Conservation (phyloP, 2,113 vertebrate genomes). For the Picathartes gymnocephalus region DNA sequence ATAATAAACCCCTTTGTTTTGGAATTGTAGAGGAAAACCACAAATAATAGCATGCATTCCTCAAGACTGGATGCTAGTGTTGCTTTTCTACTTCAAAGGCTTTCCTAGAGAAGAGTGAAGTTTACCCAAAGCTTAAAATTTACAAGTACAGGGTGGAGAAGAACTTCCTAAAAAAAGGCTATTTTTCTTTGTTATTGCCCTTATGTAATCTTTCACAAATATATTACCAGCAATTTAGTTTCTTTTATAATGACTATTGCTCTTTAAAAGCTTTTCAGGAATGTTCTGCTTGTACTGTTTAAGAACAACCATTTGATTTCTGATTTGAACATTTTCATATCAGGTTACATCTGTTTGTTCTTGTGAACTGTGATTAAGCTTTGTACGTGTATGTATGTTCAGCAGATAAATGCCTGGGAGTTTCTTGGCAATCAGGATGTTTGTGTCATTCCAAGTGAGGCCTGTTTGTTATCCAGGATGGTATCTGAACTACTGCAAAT, state of each 20-base stretch:
- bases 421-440: background rate
- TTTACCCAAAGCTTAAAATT: background rate
- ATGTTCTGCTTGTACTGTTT: background rate
- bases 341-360: background rate
- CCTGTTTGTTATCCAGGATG: background rate
- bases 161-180: background rate
- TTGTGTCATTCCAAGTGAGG: background rate
- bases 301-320: background rate
- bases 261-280: background rate
- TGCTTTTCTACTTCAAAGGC: background rate
- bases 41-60: background rate
- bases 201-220: background rate
- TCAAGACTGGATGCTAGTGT: background rate
- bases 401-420: background rate
- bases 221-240: background rate
- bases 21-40: background rate
- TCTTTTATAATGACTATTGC: background rate
- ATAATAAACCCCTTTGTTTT: background rate
- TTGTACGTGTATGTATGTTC: background rate
- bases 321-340: background rate
- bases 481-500: background rate
- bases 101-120: background rate
- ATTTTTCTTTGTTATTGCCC: background rate
- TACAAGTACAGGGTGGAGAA: background rate
- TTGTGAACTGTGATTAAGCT: background rate